phyloP scores from a whole-genome alignment of 2,113 vertebrate genomes.

The Dicaeum eximium region DNA sequence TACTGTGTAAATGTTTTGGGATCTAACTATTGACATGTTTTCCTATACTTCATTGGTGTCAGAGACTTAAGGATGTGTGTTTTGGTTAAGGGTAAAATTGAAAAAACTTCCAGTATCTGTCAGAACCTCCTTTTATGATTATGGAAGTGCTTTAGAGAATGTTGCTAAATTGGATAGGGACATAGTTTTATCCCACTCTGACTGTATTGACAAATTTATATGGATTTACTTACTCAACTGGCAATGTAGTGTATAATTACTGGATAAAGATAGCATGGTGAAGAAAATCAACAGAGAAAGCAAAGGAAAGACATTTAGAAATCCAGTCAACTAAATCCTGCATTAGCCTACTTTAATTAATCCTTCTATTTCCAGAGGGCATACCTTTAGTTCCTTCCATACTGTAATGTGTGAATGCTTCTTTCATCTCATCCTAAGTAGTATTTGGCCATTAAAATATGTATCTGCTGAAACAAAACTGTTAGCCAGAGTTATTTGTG shows the following conservation, averaged over 20 bases:
- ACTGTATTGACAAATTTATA: neutral
- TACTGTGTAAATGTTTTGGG: neutral
- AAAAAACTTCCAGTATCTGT: neutral
- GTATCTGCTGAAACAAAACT: neutral
- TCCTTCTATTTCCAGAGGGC: slow-evolving; percentile 48
- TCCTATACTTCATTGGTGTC: neutral
- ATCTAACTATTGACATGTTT: neutral
- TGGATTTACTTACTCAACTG: neutral
- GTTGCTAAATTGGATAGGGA: neutral
- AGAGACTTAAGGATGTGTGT: neutral
- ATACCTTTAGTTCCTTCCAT: slow-evolving; percentile 36
- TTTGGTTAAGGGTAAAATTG: neutral
- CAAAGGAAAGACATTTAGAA: slow-evolving; percentile 32
- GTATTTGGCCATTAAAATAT: neutral
- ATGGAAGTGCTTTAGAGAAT: neutral
- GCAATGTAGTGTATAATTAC: neutral
- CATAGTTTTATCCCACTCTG: neutral
- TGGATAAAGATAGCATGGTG: slow-evolving; percentile 1
- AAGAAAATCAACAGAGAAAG: slow-evolving; percentile 58
- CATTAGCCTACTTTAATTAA: slow-evolving; percentile 65
- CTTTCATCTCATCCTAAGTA: neutral
- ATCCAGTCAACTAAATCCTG: slow-evolving; percentile 58
- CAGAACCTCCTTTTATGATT: neutral
- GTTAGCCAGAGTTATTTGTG: neutral
- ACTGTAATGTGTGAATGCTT: neutral